Evolutionary conservation across 2,888 invertebrate species (phyloP).

Genomic region (Drosophila diplacantha): DNA sequence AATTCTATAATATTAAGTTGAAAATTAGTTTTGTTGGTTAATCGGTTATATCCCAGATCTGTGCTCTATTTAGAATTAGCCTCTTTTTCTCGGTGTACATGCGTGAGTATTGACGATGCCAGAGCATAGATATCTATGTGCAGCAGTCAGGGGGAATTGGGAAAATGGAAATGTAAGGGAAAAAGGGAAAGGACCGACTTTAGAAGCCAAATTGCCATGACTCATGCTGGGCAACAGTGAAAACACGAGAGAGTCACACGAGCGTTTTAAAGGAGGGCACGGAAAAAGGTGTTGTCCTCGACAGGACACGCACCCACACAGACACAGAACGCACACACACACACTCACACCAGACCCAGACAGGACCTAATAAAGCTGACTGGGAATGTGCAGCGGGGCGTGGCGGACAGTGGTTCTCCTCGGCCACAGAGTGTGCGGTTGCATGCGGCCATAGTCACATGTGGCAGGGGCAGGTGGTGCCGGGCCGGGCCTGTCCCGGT

Average conservation of each 20-base stretch:
- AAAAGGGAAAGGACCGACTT: slow-evolving; percentile 27
- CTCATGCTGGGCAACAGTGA: slow-evolving; percentile 46
- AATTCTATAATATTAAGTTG: background rate
- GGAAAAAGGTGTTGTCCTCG: slow-evolving; percentile 45
- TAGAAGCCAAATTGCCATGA: slow-evolving; percentile 52
- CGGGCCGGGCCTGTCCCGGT: background rate
- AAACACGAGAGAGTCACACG: slow-evolving; percentile 34
- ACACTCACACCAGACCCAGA: slow-evolving; percentile 18
- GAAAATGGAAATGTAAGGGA: slow-evolving; percentile 11
- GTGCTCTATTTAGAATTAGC: background rate
- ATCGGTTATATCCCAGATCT: background rate
- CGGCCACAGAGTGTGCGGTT: slow-evolving; percentile 68
- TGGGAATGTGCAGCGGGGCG: slow-evolving; percentile 65
- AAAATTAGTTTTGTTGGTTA: background rate
- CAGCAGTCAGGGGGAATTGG: slow-evolving; percentile 11
- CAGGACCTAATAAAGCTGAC: slow-evolving; percentile 52
- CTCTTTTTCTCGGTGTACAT: slow-evolving; percentile 5
- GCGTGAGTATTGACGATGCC: slow-evolving; percentile 29
- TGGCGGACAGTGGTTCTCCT: slow-evolving; percentile 41
- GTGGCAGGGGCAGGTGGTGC: slow-evolving; percentile 51
- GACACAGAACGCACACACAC: slow-evolving; percentile 4
- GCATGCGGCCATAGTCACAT: slow-evolving; percentile 48
- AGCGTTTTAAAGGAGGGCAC: slow-evolving; percentile 40
- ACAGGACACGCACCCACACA: slow-evolving; percentile 47
- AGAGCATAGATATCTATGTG: slow-evolving; percentile 35